Conservation (phyloP, 2,113 vertebrate genomes). For the Ondatra zibethicus region DNA sequence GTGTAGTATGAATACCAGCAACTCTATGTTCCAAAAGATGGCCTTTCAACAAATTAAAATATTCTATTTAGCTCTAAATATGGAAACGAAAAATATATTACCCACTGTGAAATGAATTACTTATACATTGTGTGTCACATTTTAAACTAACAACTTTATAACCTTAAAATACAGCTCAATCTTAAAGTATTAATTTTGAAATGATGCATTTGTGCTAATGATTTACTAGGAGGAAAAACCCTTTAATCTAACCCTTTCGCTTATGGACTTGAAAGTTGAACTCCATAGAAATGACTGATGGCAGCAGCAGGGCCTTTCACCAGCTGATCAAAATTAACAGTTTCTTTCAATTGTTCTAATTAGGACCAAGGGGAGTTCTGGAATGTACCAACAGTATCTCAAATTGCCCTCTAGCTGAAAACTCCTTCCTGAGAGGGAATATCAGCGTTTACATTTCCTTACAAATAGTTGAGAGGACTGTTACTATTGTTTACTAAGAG, state of each 20-base stretch:
- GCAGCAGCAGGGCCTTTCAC: constrained; percentile 80
- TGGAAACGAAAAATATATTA: constrained; percentile 71
- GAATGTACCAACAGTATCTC: constrained; percentile 85
- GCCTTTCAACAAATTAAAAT: constrained; percentile 74
- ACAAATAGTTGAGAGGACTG: constrained; percentile 79
- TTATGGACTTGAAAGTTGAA: constrained; percentile 82
- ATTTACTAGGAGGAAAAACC: constrained; percentile 77
- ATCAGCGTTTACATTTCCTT: constrained; percentile 76
- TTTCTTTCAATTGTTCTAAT: constrained; percentile 88
- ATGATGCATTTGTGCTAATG: constrained; percentile 83
- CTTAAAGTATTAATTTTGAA: constrained; percentile 83
- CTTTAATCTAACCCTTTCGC: constrained; percentile 75
- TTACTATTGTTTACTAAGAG: constrained; percentile 66
- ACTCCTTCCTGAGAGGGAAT: constrained; percentile 64
- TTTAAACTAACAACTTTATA: constrained; percentile 80
- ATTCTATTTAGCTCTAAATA: constrained; percentile 72
- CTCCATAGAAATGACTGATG: constrained; percentile 80
- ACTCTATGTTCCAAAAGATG: constrained; percentile 36
- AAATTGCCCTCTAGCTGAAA: constrained; percentile 80
- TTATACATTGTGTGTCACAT: constrained; percentile 65
- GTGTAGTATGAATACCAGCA: not conserved
- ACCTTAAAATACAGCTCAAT: constrained; percentile 79
- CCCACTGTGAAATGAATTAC: constrained; percentile 78
- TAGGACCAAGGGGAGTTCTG: constrained; percentile 87
- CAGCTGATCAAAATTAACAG: constrained; percentile 87